Base-by-base conservation (phyloP, 2,113 vertebrate species). In the Apistogramma diplotaenia region DNA sequence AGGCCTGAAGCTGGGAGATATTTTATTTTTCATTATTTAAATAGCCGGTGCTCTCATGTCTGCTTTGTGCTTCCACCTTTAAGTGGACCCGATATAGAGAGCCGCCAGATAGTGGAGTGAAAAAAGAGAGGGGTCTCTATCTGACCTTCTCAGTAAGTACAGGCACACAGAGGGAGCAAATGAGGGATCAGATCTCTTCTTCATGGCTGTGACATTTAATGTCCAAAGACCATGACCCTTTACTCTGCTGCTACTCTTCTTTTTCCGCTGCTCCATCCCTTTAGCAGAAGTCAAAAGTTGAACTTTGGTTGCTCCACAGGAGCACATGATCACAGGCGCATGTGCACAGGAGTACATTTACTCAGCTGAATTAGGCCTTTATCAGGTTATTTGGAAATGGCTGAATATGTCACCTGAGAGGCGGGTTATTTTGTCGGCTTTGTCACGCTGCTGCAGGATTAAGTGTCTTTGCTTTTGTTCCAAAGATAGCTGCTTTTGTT, bases 171-270 rank as follows among this genome's bases (percentile, higher is more conserved):
- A 86, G 83, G 80, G 84, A 59, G 75, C 61, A 5, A 77, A 77
- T 12, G 60, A 55, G 51, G 88, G 94, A 95, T 96, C 95, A 94
- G 84, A 94, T 95, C 95, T 86, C 95, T 79, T 89, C 89, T 81
- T 93, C 84, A 49, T 76, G 59, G 73, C 83, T 87, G 57, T 95
- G 95, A 95, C 95, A 95, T 96, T 96, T 95, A 91, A 74, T 92
- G 83, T 90, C 76, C 92, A 95, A 95, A 95, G 94, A 95, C 90
- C 94, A 93, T 85, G 94, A 95, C 95, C 95, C 93, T 89, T 93
- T 83, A 80, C 91, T 73, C 77, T 74, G 86, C 23, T 16, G 79
- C 80, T 21, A 58, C 59, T 74, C 60, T 49, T 37, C 59, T 79
- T 58, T 70, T 70, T 43, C 80, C 65, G 27, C 54, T 21, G 57